phyloP scores from a whole-genome alignment of 1,140 invertebrate species.

The Heliconius hermathena region DNA sequence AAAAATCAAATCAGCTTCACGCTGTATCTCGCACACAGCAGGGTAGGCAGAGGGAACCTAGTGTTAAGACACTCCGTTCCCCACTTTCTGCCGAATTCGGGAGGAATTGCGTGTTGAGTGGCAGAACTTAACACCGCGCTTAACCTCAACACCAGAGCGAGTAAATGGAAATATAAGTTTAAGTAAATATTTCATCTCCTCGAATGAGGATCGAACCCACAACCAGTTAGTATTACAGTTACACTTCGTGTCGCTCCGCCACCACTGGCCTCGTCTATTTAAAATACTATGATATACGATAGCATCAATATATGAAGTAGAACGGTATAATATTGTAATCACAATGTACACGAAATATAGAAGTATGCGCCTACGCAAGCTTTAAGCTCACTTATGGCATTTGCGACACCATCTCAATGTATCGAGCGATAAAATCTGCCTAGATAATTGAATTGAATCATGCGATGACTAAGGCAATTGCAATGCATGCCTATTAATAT shows the following conservation, averaged over 20 bases:
- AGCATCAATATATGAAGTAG: conserved; percentile 9
- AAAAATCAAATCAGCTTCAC: neutral
- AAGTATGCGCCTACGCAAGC: conserved; percentile 30
- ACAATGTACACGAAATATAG: conserved; percentile 22
- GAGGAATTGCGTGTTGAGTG: too few relatives aligned
- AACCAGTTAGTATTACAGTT: too few relatives aligned
- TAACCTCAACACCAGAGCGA: too few relatives aligned
- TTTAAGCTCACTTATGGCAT: conserved; percentile 37
- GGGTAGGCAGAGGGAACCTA: too few relatives aligned
- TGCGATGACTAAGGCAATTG: conserved; percentile 34
- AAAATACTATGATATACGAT: conserved; percentile 11
- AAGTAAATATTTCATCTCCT: too few relatives aligned
- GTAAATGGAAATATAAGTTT: too few relatives aligned
- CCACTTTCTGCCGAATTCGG: too few relatives aligned
- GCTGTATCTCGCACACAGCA: too few relatives aligned
- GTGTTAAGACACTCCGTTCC: too few relatives aligned
- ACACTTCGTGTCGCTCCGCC: too few relatives aligned
- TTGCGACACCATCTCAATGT: conserved; percentile 36
- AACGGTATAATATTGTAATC: conserved; percentile 26
- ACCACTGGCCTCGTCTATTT: neutral
- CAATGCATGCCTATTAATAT: conserved; percentile 29
- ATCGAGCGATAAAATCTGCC: conserved; percentile 37
- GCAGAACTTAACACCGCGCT: too few relatives aligned
- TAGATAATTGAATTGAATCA: conserved; percentile 43
- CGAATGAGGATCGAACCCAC: too few relatives aligned